A percentile compares a stretch with the other conserved stretches of the same genome.
Conservation (phyloP, 2,888 invertebrate species). For the Siphlonurus alternatus region DNA sequence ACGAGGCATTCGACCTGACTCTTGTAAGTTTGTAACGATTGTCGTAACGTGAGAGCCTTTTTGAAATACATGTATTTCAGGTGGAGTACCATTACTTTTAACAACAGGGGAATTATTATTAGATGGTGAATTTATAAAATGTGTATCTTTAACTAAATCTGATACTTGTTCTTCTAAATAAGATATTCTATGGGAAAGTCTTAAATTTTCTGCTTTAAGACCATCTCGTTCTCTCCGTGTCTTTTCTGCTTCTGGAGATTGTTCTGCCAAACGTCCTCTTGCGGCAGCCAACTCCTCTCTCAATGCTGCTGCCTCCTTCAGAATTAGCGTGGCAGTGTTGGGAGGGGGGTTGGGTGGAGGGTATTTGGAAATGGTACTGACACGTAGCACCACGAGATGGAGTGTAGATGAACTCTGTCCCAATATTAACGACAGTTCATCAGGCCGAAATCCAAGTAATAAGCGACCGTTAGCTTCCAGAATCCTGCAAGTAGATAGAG, state of each 20-base stretch:
- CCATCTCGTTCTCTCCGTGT: conserved; percentile 22
- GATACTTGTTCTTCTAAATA: conserved; percentile 77
- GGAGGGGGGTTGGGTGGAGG: conserved; percentile 16
- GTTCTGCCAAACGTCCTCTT: conserved; percentile 21
- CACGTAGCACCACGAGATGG: neutral
- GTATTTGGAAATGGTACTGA: neutral
- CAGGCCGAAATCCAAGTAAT: neutral
- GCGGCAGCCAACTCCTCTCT: conserved; percentile 40
- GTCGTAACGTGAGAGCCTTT: conserved; percentile 66
- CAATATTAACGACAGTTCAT: neutral
- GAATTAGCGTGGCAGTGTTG: conserved; percentile 14
- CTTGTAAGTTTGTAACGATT: neutral
- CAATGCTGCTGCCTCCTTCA: conserved; percentile 34
- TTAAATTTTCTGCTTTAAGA: conserved; percentile 55
- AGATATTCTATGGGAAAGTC: conserved; percentile 72
- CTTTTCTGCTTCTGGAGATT: conserved; percentile 15
- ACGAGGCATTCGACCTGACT: neutral
- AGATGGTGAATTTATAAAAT: too few relatives aligned
- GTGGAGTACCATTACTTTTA: neutral
- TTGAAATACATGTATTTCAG: conserved; percentile 40
- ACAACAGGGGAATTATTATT: neutral
- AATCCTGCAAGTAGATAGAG: neutral
- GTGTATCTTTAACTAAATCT: conserved; percentile 23
- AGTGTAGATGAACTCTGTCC: neutral
- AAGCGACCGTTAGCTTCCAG: neutral